A percentile compares a stretch with the other conserved stretches of the same genome.
Conservation (phyloP, 1,140 invertebrate species). For the Ephestia elutella region DNA sequence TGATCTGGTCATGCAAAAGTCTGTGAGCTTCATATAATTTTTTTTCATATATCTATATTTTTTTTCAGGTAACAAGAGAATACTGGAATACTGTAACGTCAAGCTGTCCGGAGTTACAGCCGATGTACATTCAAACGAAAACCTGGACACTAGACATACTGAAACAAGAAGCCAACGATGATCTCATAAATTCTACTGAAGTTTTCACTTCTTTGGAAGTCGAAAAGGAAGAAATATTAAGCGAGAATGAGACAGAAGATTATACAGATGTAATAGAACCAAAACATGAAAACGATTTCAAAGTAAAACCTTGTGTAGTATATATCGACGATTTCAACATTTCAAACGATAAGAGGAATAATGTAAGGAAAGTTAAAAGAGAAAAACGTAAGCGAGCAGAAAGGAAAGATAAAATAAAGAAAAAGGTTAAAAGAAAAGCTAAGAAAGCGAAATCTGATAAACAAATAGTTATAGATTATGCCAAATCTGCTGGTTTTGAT, state of each 20-base stretch:
- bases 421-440: background rate
- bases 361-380: no score
- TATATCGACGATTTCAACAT: background rate
- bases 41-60: background rate
- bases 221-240: background rate
- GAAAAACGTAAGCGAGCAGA: no score
- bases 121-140: background rate
- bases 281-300: background rate
- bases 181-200: background rate
- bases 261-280: background rate
- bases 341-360: no score
- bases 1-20: no score
- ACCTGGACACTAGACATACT: background rate
- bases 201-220: background rate
- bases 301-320: background rate
- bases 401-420: no score
- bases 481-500: background rate
- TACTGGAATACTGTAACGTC: background rate
- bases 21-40: no score
- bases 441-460: background rate
- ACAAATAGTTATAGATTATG: background rate
- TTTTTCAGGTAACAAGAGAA: background rate
- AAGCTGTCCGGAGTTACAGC: background rate
- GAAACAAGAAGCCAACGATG: background rate
- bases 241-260: background rate